Percentiles rank a stretch among this genome's conserved stretches.
Evolutionary conservation across 2,797 vertebrate genomes (phyloP).

Genomic region (Capromys pilorides): DNA sequence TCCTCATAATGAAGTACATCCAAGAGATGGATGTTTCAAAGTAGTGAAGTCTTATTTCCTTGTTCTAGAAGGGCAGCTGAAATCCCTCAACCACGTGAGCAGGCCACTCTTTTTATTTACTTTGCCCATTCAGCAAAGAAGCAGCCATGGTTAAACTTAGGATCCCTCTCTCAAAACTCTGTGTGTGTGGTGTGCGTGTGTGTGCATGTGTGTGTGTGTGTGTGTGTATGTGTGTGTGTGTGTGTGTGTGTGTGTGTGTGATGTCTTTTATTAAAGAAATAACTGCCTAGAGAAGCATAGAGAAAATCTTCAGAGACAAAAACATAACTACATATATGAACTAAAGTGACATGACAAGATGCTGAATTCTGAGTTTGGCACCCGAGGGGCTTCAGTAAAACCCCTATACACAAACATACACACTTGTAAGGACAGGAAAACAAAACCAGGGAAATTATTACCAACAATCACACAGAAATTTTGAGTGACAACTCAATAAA

Average conservation of each 20-base stretch:
- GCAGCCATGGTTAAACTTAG: neutral
- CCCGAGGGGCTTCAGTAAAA: neutral
- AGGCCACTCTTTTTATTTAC: neutral
- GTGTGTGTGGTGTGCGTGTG: too few species aligned
- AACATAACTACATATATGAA: neutral
- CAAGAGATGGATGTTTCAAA: neutral
- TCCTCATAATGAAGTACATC: neutral
- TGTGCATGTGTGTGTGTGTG: too few species aligned
- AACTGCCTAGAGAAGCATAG: neutral
- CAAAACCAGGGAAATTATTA: neutral
- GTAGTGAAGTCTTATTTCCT: neutral
- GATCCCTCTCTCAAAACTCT: neutral
- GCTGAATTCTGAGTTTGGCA: neutral
- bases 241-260: neutral
- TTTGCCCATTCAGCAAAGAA: neutral
- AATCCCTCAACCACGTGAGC: neutral
- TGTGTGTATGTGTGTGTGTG: neutral
- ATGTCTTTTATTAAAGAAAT: neutral
- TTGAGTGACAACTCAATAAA: neutral
- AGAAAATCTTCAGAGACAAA: slow-evolving; percentile 8
- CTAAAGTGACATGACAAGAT: neutral
- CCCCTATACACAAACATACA: neutral
- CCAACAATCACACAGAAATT: neutral
- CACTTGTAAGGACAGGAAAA: neutral
- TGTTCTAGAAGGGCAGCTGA: neutral